Conservation (phyloP, 2,888 invertebrate genomes). For the Ichneumoninae sp. region DNA sequence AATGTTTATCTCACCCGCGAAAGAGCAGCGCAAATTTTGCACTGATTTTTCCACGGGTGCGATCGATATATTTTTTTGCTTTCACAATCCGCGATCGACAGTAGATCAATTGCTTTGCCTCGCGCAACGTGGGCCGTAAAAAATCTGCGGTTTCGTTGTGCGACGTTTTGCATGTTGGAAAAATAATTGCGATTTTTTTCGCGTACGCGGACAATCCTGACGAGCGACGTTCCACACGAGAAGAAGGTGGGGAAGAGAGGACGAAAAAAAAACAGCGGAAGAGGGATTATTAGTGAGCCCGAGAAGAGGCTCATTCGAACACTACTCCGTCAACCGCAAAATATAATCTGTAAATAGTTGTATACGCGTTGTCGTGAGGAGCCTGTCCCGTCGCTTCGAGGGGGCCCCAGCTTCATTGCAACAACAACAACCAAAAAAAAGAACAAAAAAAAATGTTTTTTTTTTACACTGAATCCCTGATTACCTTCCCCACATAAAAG, state of each 20-base stretch:
- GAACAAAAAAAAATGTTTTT: constrained; percentile 21
- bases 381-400: constrained; percentile 50
- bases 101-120: constrained; percentile 1
- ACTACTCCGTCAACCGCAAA: constrained; percentile 7
- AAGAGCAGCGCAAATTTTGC: not conserved
- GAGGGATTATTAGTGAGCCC: constrained; percentile 67
- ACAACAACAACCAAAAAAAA: constrained; percentile 7
- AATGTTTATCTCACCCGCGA: not conserved
- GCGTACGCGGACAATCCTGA: constrained; percentile 20
- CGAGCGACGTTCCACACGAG: constrained; percentile 34
- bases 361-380: constrained; percentile 45
- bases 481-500: constrained; percentile 74
- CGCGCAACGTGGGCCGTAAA: not conserved
- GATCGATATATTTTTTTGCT: not conserved
- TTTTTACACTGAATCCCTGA: constrained; percentile 71
- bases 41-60: not conserved
- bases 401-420: constrained; percentile 36
- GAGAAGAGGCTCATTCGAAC: constrained; percentile 22
- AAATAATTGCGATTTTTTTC: not conserved
- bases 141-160: not conserved
- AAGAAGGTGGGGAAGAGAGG: constrained; percentile 60
- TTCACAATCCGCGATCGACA: not conserved
- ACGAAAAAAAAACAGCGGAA: constrained; percentile 44
- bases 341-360: constrained; percentile 17
- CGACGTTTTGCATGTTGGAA: not conserved